Conservation (phyloP, 2,797 vertebrate genomes). For the Falco novaeseelandiae region DNA sequence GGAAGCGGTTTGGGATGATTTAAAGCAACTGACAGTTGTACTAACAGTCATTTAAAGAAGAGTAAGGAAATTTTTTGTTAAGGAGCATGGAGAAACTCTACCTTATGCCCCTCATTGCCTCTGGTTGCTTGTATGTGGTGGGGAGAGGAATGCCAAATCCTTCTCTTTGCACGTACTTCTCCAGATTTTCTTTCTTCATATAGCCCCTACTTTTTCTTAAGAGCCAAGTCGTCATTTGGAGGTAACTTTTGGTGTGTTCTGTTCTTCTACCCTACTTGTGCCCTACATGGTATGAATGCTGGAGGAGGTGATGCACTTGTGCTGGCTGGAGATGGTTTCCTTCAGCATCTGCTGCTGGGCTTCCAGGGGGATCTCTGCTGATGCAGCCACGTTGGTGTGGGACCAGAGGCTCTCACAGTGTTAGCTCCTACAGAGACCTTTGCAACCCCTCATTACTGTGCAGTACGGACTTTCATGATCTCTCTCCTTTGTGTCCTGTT, state of each 20-base stretch:
- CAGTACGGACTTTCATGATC: not conserved
- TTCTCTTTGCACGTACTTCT: not conserved
- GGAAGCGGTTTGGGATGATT: not conserved
- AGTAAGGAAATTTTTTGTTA: not conserved
- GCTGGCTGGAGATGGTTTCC: not conserved
- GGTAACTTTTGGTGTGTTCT: not conserved
- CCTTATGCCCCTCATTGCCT: not conserved
- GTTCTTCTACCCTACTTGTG: not conserved
- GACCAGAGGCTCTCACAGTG: not conserved
- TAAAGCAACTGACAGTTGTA: not conserved
- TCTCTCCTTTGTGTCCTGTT: not conserved
- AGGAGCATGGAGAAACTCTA: not conserved
- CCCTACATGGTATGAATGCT: not conserved
- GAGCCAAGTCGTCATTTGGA: not conserved
- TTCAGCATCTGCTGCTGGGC: accelerated
- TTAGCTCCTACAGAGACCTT: not conserved
- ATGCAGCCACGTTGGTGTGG: accelerated
- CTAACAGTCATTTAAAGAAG: not conserved
- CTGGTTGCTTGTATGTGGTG: not conserved
- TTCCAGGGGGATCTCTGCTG: not conserved
- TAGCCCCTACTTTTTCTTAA: not conserved
- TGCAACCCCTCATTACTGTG: not conserved
- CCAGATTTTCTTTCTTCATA: not conserved
- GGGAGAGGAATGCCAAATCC: not conserved
- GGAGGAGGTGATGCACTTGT: not conserved